Evolutionary conservation across 1,140 invertebrate species (phyloP), one percentile per base, ranked within the genome.

Genomic region (Tribolium castaneum): DNA sequence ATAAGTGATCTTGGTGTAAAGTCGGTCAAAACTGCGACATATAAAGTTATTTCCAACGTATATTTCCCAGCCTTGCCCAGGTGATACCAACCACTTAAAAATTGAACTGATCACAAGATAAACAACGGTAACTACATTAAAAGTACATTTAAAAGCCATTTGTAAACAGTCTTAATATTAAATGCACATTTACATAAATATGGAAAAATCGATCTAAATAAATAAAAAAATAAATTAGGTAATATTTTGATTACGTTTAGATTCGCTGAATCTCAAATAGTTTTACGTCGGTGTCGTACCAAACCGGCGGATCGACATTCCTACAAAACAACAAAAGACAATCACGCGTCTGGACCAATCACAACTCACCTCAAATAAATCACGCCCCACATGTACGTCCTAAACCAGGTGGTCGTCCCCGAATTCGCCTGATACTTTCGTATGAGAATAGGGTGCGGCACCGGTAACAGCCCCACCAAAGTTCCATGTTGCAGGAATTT

Each of bases 401-500:
- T 90, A 88, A 99, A 99, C 98, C 98, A 99, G 83, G 98, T 96
- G 7, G 98, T 98, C 1, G 99, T 99, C 35, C 97, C 98, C 54
- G 93, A 92, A 88, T 99, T 99, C 9, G 98, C 97, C 89, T 99
- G 98, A 89, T 99, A 99, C 89, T 99, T 98, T 79, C 99, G 90
- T 81, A 99, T 99, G 51, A 99, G 91, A 86, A 99, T 99, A 6
- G 99, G 98, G 91, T 99, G 98, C 5, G 99, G 99, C 50, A 99
- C 99, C 1, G 99, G 99, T 56, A 99, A 88, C 16, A 99, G 89
- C 3, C 98, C 98, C 6, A 99, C 98, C 70, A 99, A 88, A 0
- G 99, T 99, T 70, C 98, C 98, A 88, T 99, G 98, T 89, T 99
- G 98, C 10, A 99, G 90, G 89, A 99, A 99, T 86, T 99, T 99